Evolutionary conservation across 2,888 invertebrate genomes (phyloP), one percentile per base, ranked within the genome.

Genomic region (Nesidiocoris tenuis): DNA sequence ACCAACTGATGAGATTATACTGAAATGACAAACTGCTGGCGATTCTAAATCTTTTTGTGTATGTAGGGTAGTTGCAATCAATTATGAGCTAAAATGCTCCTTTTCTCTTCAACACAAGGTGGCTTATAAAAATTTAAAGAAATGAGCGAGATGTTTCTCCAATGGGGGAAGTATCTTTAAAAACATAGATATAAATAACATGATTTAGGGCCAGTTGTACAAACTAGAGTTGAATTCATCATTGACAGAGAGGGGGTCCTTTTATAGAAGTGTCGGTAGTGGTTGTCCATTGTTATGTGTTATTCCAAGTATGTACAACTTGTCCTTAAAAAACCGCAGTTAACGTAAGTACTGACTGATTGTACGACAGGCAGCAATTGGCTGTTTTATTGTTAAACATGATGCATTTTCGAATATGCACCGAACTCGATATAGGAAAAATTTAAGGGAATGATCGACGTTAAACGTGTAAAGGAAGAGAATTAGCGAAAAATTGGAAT

Each of bases 21-120:
- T 16, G 24, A 23, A 23, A n/a, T 12, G 21, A 66, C 16, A 56
- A 67, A 56, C 67, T 67, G 67, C 56, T 67, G 67, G 67, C 23
- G 22, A 23, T 23, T 55, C 22, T 67, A 63, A 59, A 7, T 17
- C 23, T 70, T 59, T 72, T 64, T 57, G 17, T 75, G 75, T 75
- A 57, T 75, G 67, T 75, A 76, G 76, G 76, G 71, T 76, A 76
- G 76, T 71, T 76, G 76, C 76, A 76, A 76, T 76, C 71, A 25
- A 68, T 75, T 61, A 75, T 23, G 66, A 59, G 75, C 66, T 65
- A 22, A 2, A 25, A 75, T 16, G 57, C 66, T 66, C 39, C 24
- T 64, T 24, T 25, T 63, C 7, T 18, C 56, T 67, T 55, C 61
- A 68, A 55, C 39, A 59, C 67, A 68, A 54, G 22, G 57, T 23